Base-by-base conservation (phyloP, 2,888 invertebrate genomes). In the Anticlea derivata region DNA sequence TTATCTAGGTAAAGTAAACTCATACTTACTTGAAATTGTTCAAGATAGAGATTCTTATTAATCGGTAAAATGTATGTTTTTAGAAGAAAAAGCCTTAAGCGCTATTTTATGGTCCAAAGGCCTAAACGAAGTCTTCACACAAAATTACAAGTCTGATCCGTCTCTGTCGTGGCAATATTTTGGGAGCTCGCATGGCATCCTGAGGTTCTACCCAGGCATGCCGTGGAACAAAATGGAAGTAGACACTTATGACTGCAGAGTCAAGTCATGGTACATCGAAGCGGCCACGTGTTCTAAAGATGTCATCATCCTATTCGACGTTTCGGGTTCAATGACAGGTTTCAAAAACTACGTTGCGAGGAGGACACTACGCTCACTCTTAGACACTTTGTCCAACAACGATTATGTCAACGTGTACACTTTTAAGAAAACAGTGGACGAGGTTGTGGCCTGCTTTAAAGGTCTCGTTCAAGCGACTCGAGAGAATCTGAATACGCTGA, bases 261-360 rank as follows among this genome's bases (percentile, higher is more conserved):
- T 96, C 33, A 92, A 96, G 50, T 96, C 97, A 30, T 99, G 98
- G 98, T 99, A 98, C 79, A 98, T 99, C 60, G 97, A 98, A 87
- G 99, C 99, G 0, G 98, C 99, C 0, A 98, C 99, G 0, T 98
- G 98, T 70, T 98, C 99, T 5, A 99, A 99, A 86, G 99, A 99
- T 74, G 95, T 99, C 65, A 94, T 99, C 20, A 98, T 99, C 51
- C 91, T 99, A 45, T 92, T 99, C 55, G 99, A 99, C 78, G 94
- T 95, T 48, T 98, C 98, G 38, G 99, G 99, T 10, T 99, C 98
- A 11, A 99, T 99, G 99, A 95, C 94, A 22, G 99, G 99, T 0
- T 93, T 93, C 60, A 91, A 92, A 44, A 92, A 93, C 73, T 94
- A 94, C 65, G 93, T 95, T 24, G 98, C 97, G 7, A 94, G 95